Evolutionary conservation across 2,113 vertebrate genomes (phyloP).

Genomic region (Notarius quadriscutis): DNA sequence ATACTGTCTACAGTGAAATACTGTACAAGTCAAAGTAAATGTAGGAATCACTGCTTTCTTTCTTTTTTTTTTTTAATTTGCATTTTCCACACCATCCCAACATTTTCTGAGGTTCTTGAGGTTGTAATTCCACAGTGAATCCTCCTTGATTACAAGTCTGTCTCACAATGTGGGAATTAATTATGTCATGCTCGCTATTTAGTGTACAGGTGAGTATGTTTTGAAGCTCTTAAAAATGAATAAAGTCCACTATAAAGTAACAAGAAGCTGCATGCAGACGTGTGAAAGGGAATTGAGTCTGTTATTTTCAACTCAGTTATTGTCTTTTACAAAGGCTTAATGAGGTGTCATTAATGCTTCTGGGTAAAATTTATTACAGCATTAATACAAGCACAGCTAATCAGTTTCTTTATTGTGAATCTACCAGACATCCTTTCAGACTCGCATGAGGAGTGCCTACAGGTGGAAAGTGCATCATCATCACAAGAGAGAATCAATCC

Average conservation of each 20-base stretch:
- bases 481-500: not conserved
- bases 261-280: not conserved
- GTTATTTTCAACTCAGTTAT: not conserved
- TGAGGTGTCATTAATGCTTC: slow-evolving; percentile 33
- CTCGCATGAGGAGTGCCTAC: not conserved
- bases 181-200: not conserved
- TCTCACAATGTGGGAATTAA: not conserved
- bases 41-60: no score
- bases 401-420: not conserved
- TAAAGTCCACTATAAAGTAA: not conserved
- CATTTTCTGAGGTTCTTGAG: no score
- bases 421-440: not conserved
- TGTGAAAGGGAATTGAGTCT: not conserved
- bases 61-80: no score
- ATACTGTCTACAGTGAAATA: no score
- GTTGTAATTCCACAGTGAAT: not conserved
- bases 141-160: not conserved
- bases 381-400: not conserved
- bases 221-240: not conserved
- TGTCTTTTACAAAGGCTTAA: slow-evolving; percentile 7
- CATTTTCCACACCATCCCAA: no score
- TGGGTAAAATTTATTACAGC: not conserved
- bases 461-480: not conserved
- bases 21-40: no score
- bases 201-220: not conserved